Conservation (phyloP, 35 echinoderm and acorn worm species). For the Anneissia japonica region DNA sequence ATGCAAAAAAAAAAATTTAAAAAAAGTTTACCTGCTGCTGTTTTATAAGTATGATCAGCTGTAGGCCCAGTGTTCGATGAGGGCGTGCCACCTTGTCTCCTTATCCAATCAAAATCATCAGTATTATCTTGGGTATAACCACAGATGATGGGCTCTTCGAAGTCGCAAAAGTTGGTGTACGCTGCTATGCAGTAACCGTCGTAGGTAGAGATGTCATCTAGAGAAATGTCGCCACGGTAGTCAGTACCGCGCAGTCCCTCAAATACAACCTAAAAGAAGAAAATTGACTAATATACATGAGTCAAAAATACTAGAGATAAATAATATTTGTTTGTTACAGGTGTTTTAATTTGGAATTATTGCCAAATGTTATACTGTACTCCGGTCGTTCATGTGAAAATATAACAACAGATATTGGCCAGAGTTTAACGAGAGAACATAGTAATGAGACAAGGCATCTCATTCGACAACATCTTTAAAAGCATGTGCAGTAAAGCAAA, state of each 20-base stretch:
- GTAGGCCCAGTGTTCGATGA: conserved; percentile 52
- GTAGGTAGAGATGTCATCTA: conserved; percentile 1
- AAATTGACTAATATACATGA: not conserved
- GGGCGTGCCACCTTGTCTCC: conserved; percentile 21
- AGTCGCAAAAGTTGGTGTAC: conserved; percentile 28
- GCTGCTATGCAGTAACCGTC: not conserved
- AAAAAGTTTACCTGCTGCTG: conserved; percentile 15
- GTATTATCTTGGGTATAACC: conserved; percentile 35
- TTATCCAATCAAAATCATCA: conserved; percentile 40
- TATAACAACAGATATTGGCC: too few species aligned
- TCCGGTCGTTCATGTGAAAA: too few species aligned
- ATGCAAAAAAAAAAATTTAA: not conserved
- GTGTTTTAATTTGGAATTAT: too few species aligned
- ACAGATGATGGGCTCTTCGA: conserved; percentile 51
- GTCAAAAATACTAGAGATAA: too few species aligned
- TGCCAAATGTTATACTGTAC: too few species aligned
- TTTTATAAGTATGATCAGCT: conserved; percentile 45
- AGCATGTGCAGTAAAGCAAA: too few species aligned
- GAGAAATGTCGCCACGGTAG: not conserved
- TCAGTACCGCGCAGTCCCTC: conserved; percentile 4
- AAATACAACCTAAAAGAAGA: not conserved
- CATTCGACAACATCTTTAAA: too few species aligned
- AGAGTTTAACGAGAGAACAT: too few species aligned
- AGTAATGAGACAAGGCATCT: too few species aligned
- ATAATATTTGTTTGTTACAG: too few species aligned